Base-by-base conservation (phyloP, 1,140 invertebrate genomes). In the Neodiprion fabricii region DNA sequence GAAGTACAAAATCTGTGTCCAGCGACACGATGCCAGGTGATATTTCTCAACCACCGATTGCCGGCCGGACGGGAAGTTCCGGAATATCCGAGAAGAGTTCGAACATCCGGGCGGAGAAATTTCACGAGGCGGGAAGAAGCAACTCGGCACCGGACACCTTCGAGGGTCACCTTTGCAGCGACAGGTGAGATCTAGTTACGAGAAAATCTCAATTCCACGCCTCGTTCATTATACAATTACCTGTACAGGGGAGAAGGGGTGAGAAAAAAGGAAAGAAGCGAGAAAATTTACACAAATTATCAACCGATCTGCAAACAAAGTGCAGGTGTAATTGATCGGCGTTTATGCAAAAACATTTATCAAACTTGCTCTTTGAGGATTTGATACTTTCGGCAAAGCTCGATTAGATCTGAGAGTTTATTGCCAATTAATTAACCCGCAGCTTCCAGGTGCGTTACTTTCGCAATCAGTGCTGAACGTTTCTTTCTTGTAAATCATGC, bases 61-160 rank as follows among this genome's bases (percentile, higher is more conserved):
- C 69, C 70, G 7, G 48, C 47, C 67, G 73, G 69, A 76, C 50
- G 76, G 74, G 71, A 84, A 83, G 77, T 61, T 61, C 53, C 9
- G 7, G 8, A 61, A 5, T 17, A 61, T 12, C 80, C 79, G 77
- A n/a, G 48, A 40, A 40, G 28, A 53, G 23, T 74, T 70, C 82
- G 79, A 78, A 79, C 67, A 78, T 70, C 0, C 85, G 82, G 75
- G 74, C 83, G 0, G 78, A 84, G 72, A 75, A 80, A 69, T 87
- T 86, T 71, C 82, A 86, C 68, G 85, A 88, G 73, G 88, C 91
- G n/a, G 92, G 92, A 17, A 87, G 93, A 71, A 94, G 93, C 49
- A 92, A 94, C 82, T 94, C 93, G 11, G 93, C 93, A 23, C 93
- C 94, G n/a, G 92, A 91, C 66, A 91, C 91, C n/a, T 94, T 93